Conservation (phyloP, 1,140 invertebrate genomes). For the Philotrypesis tridentata region DNA sequence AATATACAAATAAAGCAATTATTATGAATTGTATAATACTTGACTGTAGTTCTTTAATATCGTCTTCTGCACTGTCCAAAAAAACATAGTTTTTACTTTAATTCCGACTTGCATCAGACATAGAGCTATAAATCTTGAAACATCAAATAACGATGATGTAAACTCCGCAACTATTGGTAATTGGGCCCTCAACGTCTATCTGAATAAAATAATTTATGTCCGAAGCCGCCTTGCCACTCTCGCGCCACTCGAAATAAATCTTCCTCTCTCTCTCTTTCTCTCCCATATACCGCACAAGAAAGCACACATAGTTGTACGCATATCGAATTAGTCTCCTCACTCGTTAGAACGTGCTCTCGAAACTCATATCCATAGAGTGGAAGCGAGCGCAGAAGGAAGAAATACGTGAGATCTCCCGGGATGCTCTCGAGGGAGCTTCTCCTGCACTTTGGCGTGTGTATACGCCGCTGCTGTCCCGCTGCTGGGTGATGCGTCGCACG, state of each 20-base stretch:
- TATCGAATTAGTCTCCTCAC: neutral
- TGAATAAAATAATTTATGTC: conserved; percentile 19
- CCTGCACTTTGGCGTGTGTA: neutral
- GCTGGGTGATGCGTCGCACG: neutral
- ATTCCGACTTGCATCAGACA: too few species aligned
- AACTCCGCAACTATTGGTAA: neutral
- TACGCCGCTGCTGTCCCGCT: neutral
- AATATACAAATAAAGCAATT: too few species aligned
- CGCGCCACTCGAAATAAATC: neutral
- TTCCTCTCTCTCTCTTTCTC: neutral
- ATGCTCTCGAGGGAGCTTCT: neutral
- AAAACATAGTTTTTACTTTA: too few species aligned
- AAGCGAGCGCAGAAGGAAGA: conserved; percentile 10
- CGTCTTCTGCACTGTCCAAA: too few species aligned
- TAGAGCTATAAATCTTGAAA: neutral
- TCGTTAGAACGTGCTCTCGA: conserved; percentile 5
- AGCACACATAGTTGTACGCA: neutral
- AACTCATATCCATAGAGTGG: neutral
- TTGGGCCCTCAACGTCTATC: neutral
- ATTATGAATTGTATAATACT: too few species aligned
- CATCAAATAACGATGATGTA: neutral
- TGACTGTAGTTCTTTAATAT: too few species aligned
- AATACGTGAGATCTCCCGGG: neutral
- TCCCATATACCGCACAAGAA: neutral
- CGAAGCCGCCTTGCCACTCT: neutral